Base-by-base conservation (phyloP, 64 coral and sea anemone genomes). In the Pocillopora damicornis region DNA sequence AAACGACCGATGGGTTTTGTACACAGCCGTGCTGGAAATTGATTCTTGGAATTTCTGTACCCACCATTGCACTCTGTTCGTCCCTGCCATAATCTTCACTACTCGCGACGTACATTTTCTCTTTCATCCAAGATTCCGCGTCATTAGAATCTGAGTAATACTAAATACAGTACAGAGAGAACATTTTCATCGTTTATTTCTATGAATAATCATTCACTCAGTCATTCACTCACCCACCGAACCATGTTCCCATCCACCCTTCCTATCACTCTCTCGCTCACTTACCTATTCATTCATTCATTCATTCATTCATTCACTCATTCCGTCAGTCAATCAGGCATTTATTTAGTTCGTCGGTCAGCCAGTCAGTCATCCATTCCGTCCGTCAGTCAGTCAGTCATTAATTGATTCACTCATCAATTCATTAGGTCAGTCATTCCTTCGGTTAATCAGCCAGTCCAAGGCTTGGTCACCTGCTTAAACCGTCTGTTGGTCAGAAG, bases 91-190 rank as follows among this genome's bases (percentile, higher is more conserved):
- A 98, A 87, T 98, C 96, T 17, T 95, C 90, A 75, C 96, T 98
- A 18, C 87, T 73, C 25, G 88, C 96, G 17, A 98, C 89, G 74
- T 85, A 91, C 89, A 98, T 89, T 22, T 92, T 98, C 68, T 98
- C 96, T 79, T 87, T 95, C 92, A 98, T 95, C 96, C 96, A 98
- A 6, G 96, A 98, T 37, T 98, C 96, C 13, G 93, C 96, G 74
- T 98, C 96, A 83, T 98, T 98, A 23, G 96, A 87, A 86, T 98
- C 96, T 74, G 96, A 98, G 73, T 98, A 98, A 79, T 98, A 98
- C 96, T 98, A 76, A 68, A 34, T 71, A 34, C 59, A 18, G 9
- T 37, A 61, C 17, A 34, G 63, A 62, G 22, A 82, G 22, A 58
- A 74, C 22, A 30, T 26, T n/a, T 20, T 71, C 11, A 63, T 51